Evolutionary conservation across 2,797 vertebrate genomes (phyloP).

Genomic region (Tinamus major): DNA sequence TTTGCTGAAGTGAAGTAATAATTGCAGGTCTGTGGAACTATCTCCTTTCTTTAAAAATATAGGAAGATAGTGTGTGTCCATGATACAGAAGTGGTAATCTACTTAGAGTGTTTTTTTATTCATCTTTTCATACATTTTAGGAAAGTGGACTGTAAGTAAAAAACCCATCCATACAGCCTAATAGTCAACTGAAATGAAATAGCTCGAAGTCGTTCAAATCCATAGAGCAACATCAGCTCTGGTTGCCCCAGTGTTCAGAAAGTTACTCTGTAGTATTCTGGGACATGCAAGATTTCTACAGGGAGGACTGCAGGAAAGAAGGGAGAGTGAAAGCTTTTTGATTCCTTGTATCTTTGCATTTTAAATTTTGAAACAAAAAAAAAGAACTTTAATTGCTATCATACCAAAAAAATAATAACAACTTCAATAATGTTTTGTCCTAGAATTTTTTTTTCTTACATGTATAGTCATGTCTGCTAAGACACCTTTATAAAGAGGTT

Average conservation of each 20-base stretch:
- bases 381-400: neutral
- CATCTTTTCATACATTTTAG: neutral
- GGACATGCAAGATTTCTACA: neutral
- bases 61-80: neutral
- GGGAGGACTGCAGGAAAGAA: neutral
- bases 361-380: neutral
- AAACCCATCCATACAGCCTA: neutral
- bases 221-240: neutral
- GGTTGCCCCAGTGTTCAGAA: neutral
- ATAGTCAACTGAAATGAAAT: slow-evolving; percentile 23
- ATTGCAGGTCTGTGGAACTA: slow-evolving; percentile 14
- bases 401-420: neutral
- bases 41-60: slow-evolving; percentile 15
- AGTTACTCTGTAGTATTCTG: neutral
- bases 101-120: neutral
- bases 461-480: neutral
- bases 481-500: neutral
- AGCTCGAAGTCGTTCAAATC: neutral
- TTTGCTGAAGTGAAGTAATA: slow-evolving; percentile 37
- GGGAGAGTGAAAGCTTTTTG: neutral
- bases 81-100: neutral
- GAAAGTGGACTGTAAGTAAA: neutral
- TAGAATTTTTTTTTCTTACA: neutral
- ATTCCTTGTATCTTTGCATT: neutral
- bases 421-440: neutral